Conservation (phyloP, 2,113 vertebrate genomes). For the Reinhardtius hippoglossoides region DNA sequence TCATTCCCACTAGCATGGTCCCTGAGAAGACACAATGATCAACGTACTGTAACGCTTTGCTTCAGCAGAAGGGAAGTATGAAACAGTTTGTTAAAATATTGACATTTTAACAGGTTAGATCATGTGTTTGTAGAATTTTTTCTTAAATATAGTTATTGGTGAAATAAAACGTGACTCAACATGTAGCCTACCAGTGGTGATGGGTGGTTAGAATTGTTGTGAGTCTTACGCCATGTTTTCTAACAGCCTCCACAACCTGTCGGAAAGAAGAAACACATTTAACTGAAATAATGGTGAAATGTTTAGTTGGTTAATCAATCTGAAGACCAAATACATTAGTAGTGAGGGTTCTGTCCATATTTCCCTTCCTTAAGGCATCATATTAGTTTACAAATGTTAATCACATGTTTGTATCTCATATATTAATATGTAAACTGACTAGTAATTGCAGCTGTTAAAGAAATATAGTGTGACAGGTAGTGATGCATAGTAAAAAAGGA, state of each 20-base stretch:
- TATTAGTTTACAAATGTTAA: too few relatives aligned
- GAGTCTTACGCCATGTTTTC: conserved; percentile 90
- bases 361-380: too few relatives aligned
- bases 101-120: too few relatives aligned
- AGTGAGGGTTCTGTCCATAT: too few relatives aligned
- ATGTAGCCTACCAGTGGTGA: conserved; percentile 91
- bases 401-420: too few relatives aligned
- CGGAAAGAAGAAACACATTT: conserved; percentile 10
- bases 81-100: neutral
- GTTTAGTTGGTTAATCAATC: neutral
- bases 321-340: neutral
- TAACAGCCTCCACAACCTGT: conserved; percentile 92
- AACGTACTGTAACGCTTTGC: too few relatives aligned
- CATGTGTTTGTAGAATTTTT: too few relatives aligned
- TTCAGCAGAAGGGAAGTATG: too few relatives aligned
- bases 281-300: neutral
- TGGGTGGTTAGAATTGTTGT: conserved; percentile 95
- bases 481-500: too few relatives aligned
- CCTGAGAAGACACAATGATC: conserved; percentile 75
- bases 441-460: too few relatives aligned
- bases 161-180: neutral
- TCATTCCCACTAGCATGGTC: conserved; percentile 97
- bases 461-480: too few relatives aligned
- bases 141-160: neutral
- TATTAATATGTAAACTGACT: too few relatives aligned